Evolutionary conservation across 2,797 vertebrate genomes (phyloP), one percentile per base, ranked within the genome.

Genomic region (Enteromius afrohamiltoni): DNA sequence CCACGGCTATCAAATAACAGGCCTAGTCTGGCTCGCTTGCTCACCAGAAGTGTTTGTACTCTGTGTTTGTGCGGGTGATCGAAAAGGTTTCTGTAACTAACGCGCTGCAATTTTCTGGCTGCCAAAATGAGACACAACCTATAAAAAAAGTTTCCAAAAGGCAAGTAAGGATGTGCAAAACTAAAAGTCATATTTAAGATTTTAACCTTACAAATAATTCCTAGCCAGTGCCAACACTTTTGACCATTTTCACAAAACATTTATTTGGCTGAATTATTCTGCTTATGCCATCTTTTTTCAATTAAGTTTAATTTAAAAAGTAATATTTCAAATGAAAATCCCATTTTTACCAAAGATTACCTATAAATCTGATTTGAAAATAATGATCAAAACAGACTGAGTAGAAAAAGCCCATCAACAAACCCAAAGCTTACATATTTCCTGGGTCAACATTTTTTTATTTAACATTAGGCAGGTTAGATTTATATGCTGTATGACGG

Each of bases 1-100:
- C 79, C 42, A 37, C 13, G 7, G 14, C n/a, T 64, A 71, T 85
- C 58, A 74, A 67, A 78, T 85, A 73, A 85, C 74, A 71, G 74
- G 60, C 71, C 62, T 60, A 74, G 80, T 79, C 80, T 62, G 51
- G 68, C 76, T 60, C 76, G 8, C 74, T 77, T 60, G 1, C 53
- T 77, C 77, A 64, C 55, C 47, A 84, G 85, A 82, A 55, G 21
- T 73, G 47, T 29, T 62, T 71, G 60, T 23, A 58, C 21, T 76
- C 51, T 26, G n/a, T 76, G 34, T 76, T 76, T 10, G 51, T 16
- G 13, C 8, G 21, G 7, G 51, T n/a, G 21, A 40, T 71, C 65
- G 4, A 75, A 79, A 69, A 26, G 76, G 67, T 23, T 76, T 69
- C 49, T 29, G 58, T 40, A 62, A 64, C 31, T 64, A 62, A 71